Conservation (phyloP, 2,797 vertebrate genomes). For the Enteromius trimaculatus region DNA sequence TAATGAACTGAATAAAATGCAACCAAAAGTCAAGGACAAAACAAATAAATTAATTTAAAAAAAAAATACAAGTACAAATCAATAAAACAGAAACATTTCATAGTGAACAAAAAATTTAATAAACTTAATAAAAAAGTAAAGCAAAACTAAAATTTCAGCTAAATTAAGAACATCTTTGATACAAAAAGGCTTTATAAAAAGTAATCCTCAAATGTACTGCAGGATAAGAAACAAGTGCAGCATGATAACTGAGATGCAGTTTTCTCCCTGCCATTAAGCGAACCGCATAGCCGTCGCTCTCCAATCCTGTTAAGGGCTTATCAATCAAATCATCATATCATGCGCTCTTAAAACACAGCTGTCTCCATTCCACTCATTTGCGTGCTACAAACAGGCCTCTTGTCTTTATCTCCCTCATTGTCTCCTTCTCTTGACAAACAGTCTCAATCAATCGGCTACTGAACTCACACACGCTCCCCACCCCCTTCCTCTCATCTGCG, state of each 20-base stretch:
- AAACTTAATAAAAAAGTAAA: not conserved
- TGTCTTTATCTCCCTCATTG: conserved; percentile 19
- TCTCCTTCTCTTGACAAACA: conserved; percentile 12
- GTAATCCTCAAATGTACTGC: not conserved
- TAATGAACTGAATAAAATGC: not conserved
- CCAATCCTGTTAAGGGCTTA: conserved; percentile 15
- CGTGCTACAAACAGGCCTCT: conserved; percentile 19
- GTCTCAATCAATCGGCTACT: conserved; percentile 8
- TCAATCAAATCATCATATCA: conserved; percentile 42
- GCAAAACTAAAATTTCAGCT: not conserved
- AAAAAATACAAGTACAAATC: not conserved
- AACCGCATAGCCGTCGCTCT: not conserved
- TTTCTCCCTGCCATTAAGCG: conserved; percentile 1
- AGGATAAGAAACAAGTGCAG: not conserved
- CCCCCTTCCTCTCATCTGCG: conserved; percentile 15
- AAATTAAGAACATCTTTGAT: not conserved
- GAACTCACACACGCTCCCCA: not conserved
- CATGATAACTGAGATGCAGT: not conserved
- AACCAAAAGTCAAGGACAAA: not conserved
- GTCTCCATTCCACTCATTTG: conserved; percentile 1
- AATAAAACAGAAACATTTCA: not conserved
- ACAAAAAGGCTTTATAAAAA: not conserved
- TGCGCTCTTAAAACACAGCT: conserved; percentile 24
- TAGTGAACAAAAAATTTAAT: not conserved
- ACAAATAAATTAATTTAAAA: not conserved